phyloP scores from a whole-genome alignment of 2,113 vertebrate species.

The Aphelocoma coerulescens region DNA sequence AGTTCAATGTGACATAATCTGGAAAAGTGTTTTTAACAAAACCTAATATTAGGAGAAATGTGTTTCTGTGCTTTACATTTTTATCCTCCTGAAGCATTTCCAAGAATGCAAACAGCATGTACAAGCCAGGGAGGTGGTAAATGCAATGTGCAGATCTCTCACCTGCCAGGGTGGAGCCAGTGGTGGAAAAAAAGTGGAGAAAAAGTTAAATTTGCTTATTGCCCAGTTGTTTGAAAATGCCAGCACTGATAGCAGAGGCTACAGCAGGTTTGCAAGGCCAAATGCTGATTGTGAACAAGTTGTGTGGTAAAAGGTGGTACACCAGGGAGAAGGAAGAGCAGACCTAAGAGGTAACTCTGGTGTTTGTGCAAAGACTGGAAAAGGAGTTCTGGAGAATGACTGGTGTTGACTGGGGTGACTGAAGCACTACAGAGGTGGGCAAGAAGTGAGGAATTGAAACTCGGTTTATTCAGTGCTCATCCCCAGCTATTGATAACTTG shows the following conservation, averaged over 20 bases:
- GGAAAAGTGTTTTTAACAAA: background rate
- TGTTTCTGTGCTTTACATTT: background rate
- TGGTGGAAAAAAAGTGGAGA: background rate
- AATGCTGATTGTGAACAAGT: background rate
- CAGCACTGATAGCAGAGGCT: background rate
- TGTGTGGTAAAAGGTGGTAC: background rate
- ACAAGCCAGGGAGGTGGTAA: background rate
- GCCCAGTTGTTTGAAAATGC: background rate
- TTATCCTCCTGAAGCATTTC: background rate
- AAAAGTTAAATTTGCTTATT: background rate
- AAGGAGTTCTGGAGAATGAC: background rate
- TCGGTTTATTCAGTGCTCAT: constrained; percentile 7
- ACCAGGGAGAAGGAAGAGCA: background rate
- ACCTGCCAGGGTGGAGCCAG: background rate
- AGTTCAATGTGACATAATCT: background rate
- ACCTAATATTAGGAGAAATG: background rate
- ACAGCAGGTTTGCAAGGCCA: background rate
- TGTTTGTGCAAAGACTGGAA: background rate
- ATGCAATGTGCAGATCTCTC: rapidly evolving
- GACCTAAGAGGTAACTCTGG: background rate
- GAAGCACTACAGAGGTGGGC: background rate
- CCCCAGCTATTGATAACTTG: constrained; percentile 46
- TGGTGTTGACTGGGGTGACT: background rate
- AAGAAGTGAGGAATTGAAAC: background rate
- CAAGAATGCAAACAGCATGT: background rate